Base-by-base conservation (phyloP, 2,797 vertebrate genomes). In the Decapterus maruadsi region DNA sequence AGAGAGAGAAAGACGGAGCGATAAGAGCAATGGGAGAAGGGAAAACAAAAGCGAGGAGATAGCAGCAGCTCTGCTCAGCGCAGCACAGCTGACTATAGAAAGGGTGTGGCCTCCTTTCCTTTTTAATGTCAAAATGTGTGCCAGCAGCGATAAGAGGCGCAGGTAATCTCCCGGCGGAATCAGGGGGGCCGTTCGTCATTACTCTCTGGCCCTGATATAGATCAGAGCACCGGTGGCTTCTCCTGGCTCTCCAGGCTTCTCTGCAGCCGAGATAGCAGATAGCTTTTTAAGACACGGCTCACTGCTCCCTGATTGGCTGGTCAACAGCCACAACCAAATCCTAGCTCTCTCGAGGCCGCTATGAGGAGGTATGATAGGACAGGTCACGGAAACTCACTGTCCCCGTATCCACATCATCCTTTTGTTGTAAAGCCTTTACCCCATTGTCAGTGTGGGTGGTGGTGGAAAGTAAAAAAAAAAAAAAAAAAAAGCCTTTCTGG, bases 81-180 rank as follows among this genome's bases (percentile, higher is more conserved):
- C 58, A 38, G 77, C 55, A 46, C 45, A 61, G 71, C 66, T 67
- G 63, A 65, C 61, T 40, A 31, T 68, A 65, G 79, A 82, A 56
- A 77, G 81, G 90, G 87, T 54, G 72, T 78, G 80, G 84, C 80
- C 87, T 83, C 76, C 50, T 78, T 87, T 80, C 68, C 53, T 89
- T 84, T 90, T 84, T 92, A 91, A 92, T 89, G 86, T 90, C 90
- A 87, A 86, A 87, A 87, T 86, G 90, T 90, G 90, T 87, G 88
- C 85, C 72, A 78, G 86, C 77, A 77, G 82, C 72, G 93, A 95
- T 94, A 94, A 93, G 89, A 79, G 59, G 38, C 53, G 10, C 72
- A 78, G 88, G 83, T 92, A 94, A 94, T 94, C 93, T 89, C 81
- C 68, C 80, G 1, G 59, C 50, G 87, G 88, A 87, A 94, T 94